Evolutionary conservation across 2,888 invertebrate genomes (phyloP).

Genomic region (Lasioglossum calceatum): DNA sequence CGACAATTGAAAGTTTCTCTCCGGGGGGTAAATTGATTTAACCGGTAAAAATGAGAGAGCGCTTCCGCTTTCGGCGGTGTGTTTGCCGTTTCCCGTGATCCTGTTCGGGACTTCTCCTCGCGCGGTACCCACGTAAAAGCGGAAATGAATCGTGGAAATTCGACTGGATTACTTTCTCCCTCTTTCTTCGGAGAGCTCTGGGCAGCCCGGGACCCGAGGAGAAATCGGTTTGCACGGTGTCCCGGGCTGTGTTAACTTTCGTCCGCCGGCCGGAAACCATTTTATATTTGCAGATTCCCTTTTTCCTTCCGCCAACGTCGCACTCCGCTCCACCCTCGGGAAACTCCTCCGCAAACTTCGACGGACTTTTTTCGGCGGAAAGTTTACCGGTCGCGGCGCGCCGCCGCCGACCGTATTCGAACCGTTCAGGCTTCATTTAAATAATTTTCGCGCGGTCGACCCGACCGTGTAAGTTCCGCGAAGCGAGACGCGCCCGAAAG

Average conservation of each 20-base stretch:
- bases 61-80: constrained; percentile 7
- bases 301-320: background rate
- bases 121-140: background rate
- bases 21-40: constrained; percentile 30
- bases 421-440: constrained; percentile 45
- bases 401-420: constrained; percentile 18
- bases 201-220: background rate
- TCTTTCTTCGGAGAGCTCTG: constrained; percentile 14
- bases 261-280: constrained; percentile 40
- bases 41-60: background rate
- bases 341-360: background rate
- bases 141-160: constrained; percentile 43
- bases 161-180: constrained; percentile 31
- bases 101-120: background rate
- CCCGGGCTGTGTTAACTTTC: constrained; percentile 47
- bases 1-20: constrained; percentile 20
- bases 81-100: constrained; percentile 27
- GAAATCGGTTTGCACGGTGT: constrained; percentile 44
- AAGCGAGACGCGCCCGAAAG: background rate
- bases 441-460: constrained; percentile 11
- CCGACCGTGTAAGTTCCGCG: background rate
- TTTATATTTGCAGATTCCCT: constrained; percentile 57
- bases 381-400: constrained; percentile 46
- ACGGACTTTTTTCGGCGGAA: constrained; percentile 42
- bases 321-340: background rate